Conservation (phyloP, 2,888 invertebrate species). For the Leptopilina syphax region DNA sequence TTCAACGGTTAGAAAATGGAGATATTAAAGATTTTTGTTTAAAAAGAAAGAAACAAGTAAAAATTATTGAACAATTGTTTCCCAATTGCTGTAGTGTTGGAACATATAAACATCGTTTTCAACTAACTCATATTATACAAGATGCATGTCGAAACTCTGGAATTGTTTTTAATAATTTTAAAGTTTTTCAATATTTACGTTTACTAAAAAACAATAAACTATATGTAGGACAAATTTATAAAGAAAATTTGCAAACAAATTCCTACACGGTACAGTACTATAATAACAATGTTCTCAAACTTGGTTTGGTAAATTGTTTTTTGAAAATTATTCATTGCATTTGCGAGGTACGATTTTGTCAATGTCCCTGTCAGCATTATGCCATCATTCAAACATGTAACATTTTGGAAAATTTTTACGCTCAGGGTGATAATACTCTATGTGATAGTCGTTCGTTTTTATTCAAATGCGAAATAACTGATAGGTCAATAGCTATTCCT, state of each 20-base stretch:
- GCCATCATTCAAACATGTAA: not conserved
- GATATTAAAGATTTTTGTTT: not conserved
- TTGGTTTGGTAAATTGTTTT: slow-evolving; percentile 43
- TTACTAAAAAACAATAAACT: slow-evolving; percentile 44
- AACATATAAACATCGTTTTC: not conserved
- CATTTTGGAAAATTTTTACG: not conserved
- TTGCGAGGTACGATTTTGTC: too few relatives aligned
- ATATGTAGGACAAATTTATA: slow-evolving; percentile 38
- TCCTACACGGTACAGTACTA: slow-evolving; percentile 25
- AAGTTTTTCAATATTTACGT: slow-evolving; percentile 42
- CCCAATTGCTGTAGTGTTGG: not conserved
- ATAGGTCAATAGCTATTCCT: not conserved
- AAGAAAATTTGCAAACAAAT: slow-evolving; percentile 36
- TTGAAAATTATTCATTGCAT: slow-evolving; percentile 38
- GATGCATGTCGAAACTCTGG: not conserved
- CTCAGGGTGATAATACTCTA: not conserved
- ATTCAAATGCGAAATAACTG: not conserved
- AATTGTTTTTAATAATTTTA: not conserved
- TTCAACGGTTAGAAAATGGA: not conserved
- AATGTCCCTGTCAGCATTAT: too few relatives aligned
- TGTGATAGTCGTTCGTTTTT: not conserved
- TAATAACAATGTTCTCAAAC: slow-evolving; percentile 18
- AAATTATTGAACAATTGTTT: not conserved
- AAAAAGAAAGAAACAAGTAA: not conserved
- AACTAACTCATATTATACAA: not conserved